Evolutionary conservation across 1,140 invertebrate genomes (phyloP).

Genomic region (Drosophila simulans): DNA sequence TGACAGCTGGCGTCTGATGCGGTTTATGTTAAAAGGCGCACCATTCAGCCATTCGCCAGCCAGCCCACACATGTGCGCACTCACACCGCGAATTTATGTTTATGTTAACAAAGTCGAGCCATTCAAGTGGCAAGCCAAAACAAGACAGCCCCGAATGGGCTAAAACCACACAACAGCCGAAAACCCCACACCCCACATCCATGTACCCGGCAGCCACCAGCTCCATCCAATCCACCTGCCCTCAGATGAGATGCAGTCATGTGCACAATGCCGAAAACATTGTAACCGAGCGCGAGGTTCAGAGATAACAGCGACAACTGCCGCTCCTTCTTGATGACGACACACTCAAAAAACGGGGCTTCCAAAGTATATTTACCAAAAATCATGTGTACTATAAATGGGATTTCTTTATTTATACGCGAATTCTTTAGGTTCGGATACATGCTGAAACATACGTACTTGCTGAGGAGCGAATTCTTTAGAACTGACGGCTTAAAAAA

Average conservation of each 20-base stretch:
- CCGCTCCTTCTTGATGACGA: constrained; percentile 14
- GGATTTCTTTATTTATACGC: too few species aligned
- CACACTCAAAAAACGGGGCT: constrained; percentile 1
- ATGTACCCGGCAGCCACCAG: neutral
- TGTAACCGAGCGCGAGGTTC: constrained; percentile 63
- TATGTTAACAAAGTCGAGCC: constrained; percentile 80
- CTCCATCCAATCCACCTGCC: constrained; percentile 7
- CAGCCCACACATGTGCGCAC: constrained; percentile 19
- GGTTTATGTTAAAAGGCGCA: constrained; percentile 71
- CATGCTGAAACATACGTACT: too few species aligned
- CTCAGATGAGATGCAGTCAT: constrained; percentile 67
- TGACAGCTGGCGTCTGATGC: constrained; percentile 78
- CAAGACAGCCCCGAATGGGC: constrained; percentile 43
- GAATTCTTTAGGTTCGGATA: too few species aligned
- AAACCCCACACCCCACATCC: neutral
- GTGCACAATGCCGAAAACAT: constrained; percentile 73
- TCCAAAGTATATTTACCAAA: neutral
- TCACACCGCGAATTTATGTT: constrained; percentile 70
- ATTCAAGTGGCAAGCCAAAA: constrained; percentile 82
- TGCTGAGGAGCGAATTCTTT: neutral
- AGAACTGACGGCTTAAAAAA: neutral
- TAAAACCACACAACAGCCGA: neutral
- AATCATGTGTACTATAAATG: too few species aligned
- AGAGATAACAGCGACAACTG: constrained; percentile 58
- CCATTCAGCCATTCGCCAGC: constrained; percentile 5